Conservation (phyloP, 2,797 vertebrate species). For the Coluber constrictor region DNA sequence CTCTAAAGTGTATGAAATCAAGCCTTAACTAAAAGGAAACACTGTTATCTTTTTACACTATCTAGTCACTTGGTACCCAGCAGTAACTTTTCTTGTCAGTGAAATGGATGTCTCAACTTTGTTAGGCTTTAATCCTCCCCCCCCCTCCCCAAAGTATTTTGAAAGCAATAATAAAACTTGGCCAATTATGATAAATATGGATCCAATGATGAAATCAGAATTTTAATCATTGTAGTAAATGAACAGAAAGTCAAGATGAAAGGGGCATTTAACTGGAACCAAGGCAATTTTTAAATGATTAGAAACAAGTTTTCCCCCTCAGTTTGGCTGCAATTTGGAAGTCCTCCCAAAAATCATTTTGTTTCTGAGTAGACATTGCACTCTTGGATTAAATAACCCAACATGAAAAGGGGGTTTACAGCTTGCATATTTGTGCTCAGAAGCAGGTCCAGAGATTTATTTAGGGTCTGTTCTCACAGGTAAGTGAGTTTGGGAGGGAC, state of each 20-base stretch:
- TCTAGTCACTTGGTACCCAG: not conserved
- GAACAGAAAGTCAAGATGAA: not conserved
- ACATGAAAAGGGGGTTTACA: not conserved
- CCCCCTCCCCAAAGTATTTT: not conserved
- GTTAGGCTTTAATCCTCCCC: no score
- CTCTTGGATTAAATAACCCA: not conserved
- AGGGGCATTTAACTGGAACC: not conserved
- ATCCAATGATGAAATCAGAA: not conserved
- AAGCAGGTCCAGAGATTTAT: not conserved
- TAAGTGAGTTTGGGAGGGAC: not conserved
- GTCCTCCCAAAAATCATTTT: not conserved
- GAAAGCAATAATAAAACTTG: not conserved
- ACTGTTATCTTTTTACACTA: not conserved
- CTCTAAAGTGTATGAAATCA: not conserved
- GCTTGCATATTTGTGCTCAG: not conserved
- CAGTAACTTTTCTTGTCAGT: not conserved
- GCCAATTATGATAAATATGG: not conserved
- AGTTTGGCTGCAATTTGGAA: not conserved
- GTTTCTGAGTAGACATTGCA: not conserved
- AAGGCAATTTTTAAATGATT: not conserved
- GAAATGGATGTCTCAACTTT: not conserved
- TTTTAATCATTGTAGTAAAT: not conserved
- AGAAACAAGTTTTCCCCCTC: not conserved
- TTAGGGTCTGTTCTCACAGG: not conserved
- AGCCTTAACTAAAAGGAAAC: not conserved